These are phyloP conservation scores for Gila orcuttii DNA, from an alignment of 2,113 vertebrate species.

Conservation along the genomic window DNA sequence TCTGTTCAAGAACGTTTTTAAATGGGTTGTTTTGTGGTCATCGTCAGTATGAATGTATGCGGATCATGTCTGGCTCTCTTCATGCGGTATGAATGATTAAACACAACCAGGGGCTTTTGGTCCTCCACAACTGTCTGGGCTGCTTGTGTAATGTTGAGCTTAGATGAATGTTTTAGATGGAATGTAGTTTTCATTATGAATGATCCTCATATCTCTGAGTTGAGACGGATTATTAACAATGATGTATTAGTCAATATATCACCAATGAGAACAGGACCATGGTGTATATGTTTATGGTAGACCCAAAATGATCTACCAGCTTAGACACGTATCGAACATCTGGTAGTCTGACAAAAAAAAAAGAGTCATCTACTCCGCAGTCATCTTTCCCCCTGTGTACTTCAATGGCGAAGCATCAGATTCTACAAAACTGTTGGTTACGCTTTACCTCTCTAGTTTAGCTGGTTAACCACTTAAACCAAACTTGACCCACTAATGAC, in stretches of 20 bases:
- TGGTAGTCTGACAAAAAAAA: background rate
- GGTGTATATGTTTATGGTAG: background rate
- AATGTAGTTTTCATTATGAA: constrained; percentile 28
- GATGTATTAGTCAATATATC: background rate
- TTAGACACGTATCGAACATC: background rate
- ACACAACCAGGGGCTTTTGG: constrained; percentile 52
- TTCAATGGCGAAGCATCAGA: background rate
- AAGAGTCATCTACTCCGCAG: background rate
- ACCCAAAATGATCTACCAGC: background rate
- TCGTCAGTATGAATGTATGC: constrained; percentile 10
- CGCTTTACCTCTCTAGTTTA: background rate
- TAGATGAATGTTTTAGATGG: constrained; percentile 17
- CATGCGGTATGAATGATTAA: constrained; percentile 56
- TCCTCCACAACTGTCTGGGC: constrained; percentile 45
- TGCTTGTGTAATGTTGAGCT: background rate
- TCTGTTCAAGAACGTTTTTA: background rate
- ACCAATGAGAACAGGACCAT: background rate
- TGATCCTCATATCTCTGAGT: constrained; percentile 17
- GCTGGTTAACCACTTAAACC: background rate
- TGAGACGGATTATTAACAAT: constrained; percentile 13
- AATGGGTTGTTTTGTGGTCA: background rate
- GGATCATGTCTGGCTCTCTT: constrained; percentile 14
- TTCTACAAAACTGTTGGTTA: background rate
- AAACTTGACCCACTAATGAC: background rate
- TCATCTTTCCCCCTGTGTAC: background rate